phyloP scores from a whole-genome alignment of 2,797 vertebrate species.

The Sciaenops ocellatus region DNA sequence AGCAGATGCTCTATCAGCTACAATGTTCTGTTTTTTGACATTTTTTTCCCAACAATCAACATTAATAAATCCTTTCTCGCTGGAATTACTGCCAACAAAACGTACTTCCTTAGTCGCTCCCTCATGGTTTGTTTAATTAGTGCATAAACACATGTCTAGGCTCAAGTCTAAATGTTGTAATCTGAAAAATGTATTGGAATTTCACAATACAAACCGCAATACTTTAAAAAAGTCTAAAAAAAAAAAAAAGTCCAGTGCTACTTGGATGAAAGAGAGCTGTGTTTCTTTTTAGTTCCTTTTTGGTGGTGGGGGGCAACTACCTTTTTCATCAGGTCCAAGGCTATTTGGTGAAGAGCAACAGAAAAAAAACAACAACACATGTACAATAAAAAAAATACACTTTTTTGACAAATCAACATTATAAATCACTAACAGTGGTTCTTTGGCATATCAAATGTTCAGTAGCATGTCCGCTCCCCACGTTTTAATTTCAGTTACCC shows the following conservation, averaged over 20 bases:
- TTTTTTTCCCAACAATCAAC: conserved; percentile 32
- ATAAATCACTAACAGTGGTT: conserved; percentile 86
- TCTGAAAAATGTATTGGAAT: conserved; percentile 50
- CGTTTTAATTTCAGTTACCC: conserved; percentile 84
- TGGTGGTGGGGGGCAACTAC: too few relatives aligned
- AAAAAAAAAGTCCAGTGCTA: conserved; percentile 64
- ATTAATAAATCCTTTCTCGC: conserved; percentile 46
- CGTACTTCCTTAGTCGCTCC: conserved; percentile 40
- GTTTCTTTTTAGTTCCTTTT: conserved; percentile 9
- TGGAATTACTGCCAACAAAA: conserved; percentile 31
- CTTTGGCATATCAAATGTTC: conserved; percentile 82
- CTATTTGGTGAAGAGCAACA: conserved; percentile 53
- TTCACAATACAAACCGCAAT: conserved; percentile 36
- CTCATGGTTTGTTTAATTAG: conserved; percentile 60
- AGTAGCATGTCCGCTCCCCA: conserved; percentile 81
- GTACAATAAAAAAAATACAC: conserved; percentile 30
- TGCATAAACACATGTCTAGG: conserved; percentile 52
- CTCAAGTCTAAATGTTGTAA: conserved; percentile 36
- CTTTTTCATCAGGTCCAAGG: conserved; percentile 20
- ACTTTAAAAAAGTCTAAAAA: conserved; percentile 32
- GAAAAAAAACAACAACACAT: conserved; percentile 44
- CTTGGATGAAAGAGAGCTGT: conserved; percentile 47
- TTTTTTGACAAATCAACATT: conserved; percentile 58
- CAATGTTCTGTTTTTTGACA: conserved; percentile 20
- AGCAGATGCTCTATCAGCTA: conserved; percentile 66